These are phyloP conservation scores for Eupleurogrammus muticus DNA, from an alignment of 2,797 vertebrate species.

Conservation along the genomic window DNA sequence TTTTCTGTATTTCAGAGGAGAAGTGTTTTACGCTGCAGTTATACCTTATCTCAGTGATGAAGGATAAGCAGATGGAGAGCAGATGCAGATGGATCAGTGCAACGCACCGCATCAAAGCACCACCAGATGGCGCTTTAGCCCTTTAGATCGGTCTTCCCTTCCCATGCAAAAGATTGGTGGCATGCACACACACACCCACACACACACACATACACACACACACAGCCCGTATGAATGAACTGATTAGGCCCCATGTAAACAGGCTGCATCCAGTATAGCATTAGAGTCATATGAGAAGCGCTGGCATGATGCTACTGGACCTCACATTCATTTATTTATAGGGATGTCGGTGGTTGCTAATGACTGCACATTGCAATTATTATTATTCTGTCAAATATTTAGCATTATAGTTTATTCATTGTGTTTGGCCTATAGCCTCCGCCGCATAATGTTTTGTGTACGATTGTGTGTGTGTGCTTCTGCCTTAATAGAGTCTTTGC, in stretches of 20 bases:
- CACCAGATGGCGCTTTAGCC: conserved; percentile 87
- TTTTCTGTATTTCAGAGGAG: neutral
- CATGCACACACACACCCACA: conserved; percentile 24
- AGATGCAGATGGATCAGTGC: neutral
- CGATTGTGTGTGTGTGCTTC: conserved; percentile 33
- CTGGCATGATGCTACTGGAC: conserved; percentile 52
- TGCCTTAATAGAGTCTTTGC: conserved; percentile 36
- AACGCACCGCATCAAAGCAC: conserved; percentile 17
- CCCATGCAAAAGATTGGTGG: conserved; percentile 7
- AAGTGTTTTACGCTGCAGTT: conserved; percentile 16
- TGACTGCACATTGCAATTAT: conserved; percentile 62
- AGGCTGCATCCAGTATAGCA: conserved; percentile 57
- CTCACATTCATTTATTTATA: conserved; percentile 69
- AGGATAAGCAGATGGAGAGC: conserved; percentile 22
- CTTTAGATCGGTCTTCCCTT: conserved; percentile 65
- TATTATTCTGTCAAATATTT: conserved; percentile 71
- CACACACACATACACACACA: conserved; percentile 36
- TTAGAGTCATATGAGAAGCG: conserved; percentile 53
- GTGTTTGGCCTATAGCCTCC: conserved; percentile 30
- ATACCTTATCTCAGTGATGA: conserved; percentile 19
- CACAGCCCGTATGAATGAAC: conserved; percentile 60
- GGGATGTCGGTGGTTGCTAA: conserved; percentile 51
- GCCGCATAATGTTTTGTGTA: conserved; percentile 35
- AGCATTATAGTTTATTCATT: conserved; percentile 64
- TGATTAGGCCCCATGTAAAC: conserved; percentile 64